phyloP scores from a whole-genome alignment of 2,797 vertebrate species.

The Strix occidentalis region DNA sequence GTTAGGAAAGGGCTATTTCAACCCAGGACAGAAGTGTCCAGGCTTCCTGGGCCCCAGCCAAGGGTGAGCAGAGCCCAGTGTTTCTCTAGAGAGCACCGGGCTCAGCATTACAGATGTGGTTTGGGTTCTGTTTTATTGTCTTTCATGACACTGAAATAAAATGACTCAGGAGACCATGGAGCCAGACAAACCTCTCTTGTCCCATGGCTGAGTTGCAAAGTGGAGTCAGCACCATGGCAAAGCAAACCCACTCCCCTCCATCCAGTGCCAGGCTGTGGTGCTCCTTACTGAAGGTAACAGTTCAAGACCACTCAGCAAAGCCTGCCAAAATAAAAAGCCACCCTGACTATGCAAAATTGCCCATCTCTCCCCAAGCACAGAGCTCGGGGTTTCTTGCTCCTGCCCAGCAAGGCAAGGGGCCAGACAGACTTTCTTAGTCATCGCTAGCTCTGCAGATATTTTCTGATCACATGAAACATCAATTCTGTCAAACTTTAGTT shows the following conservation, averaged over 20 bases:
- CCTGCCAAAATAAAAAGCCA: background rate
- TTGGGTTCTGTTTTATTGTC: background rate
- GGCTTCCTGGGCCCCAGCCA: background rate
- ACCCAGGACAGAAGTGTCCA: background rate
- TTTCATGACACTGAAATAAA: background rate
- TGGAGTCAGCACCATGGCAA: background rate
- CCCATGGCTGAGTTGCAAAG: background rate
- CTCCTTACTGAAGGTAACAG: background rate
- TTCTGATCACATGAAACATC: background rate
- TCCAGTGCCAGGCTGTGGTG: background rate
- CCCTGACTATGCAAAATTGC: background rate
- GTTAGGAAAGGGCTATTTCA: constrained; percentile 15
- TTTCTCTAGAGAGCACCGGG: background rate
- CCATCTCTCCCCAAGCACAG: background rate
- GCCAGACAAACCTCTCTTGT: background rate
- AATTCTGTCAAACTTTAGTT: background rate
- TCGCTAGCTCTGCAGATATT: background rate
- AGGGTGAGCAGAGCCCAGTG: background rate
- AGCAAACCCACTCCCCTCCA: background rate
- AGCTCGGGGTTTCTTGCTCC: rapidly evolving
- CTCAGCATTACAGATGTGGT: background rate
- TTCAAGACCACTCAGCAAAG: background rate
- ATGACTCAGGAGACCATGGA: background rate
- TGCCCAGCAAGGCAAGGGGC: background rate
- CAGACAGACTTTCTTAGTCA: background rate